Base-by-base conservation (phyloP, 2,113 vertebrate genomes). In the Peromyscus californicus region DNA sequence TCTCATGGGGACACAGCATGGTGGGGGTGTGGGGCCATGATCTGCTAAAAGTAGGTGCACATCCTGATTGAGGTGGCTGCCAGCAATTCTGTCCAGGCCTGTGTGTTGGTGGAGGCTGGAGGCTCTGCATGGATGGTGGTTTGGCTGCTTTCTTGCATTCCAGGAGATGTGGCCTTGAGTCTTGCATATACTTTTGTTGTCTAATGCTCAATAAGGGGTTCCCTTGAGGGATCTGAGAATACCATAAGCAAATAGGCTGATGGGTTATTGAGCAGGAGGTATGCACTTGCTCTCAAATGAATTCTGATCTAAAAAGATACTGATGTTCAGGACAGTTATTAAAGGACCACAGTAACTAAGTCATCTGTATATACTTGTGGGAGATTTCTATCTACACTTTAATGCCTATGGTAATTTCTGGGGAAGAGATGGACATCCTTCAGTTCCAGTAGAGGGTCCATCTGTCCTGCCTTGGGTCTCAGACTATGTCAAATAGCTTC, bases 81-180 rank as follows among this genome's bases (percentile, higher is more conserved):
- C 63, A 48, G 82, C 84, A 88, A 26, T 57, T 45, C 79, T 63
- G 36, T 90, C 78, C 51, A 7, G 82, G 95, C 57, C 96, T 93
- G 83, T 0, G 70, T 26, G 90, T 59, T 93, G 91, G 98, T 96
- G 96, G 96, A 21, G 3, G 97, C 93, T 96, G 92, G 95, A 76
- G 95, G 98, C 1, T 72, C 96, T 98, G 98, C 97, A 97, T 97
- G 7, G 15, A 93, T 75, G 54, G 67, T 80, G 94, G 97, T 97
- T 98, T 97, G 97, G 98, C 98, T 98, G 97, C 54, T 0, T 97
- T 96, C 94, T 89, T 96, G 97, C 98, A 92, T 98, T 98, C 95
- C 97, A 82, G 94, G 93, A 95, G 88, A 42, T 54, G 70, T 76
- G 97, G 96, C 95, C 97, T 98, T 98, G 90, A 97, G 92, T 93